Percentiles rank a stretch among this genome's conserved stretches.
Conservation (phyloP, 2,113 vertebrate genomes). For the Paradisaea rubra region DNA sequence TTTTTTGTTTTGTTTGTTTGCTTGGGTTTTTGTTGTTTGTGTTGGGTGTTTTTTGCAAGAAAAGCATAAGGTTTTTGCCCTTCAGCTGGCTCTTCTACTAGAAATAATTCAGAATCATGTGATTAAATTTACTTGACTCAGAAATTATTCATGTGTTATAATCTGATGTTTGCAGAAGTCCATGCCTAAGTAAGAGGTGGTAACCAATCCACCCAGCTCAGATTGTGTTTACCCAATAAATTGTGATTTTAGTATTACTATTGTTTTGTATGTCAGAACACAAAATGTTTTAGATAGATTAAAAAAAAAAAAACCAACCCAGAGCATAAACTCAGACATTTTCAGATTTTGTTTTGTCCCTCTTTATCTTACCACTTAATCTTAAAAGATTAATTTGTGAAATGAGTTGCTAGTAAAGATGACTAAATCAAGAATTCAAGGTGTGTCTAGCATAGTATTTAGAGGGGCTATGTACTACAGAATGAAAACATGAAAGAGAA, state of each 20-base stretch:
- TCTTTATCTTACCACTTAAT: neutral
- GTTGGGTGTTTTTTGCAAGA: neutral
- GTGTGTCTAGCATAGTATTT: neutral
- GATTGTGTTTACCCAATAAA: neutral
- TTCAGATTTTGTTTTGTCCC: neutral
- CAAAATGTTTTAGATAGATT: neutral
- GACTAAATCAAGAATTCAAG: neutral
- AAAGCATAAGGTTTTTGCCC: neutral
- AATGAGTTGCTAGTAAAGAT: neutral
- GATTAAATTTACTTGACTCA: neutral
- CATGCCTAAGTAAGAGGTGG: neutral
- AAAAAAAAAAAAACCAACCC: rapidly evolving
- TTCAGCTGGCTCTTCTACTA: neutral
- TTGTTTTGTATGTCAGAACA: neutral
- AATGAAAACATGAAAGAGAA: neutral
- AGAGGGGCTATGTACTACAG: neutral
- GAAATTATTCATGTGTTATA: neutral
- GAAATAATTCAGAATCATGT: neutral
- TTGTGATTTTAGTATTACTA: neutral
- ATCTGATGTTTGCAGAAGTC: neutral
- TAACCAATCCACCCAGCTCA: neutral
- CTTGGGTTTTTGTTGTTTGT: neutral
- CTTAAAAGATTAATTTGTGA: neutral
- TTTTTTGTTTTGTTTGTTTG: neutral
- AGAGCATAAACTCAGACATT: neutral